These are phyloP conservation scores for Anastrepha ludens DNA, from an alignment of 1,140 invertebrate species.

Conservation along the genomic window DNA sequence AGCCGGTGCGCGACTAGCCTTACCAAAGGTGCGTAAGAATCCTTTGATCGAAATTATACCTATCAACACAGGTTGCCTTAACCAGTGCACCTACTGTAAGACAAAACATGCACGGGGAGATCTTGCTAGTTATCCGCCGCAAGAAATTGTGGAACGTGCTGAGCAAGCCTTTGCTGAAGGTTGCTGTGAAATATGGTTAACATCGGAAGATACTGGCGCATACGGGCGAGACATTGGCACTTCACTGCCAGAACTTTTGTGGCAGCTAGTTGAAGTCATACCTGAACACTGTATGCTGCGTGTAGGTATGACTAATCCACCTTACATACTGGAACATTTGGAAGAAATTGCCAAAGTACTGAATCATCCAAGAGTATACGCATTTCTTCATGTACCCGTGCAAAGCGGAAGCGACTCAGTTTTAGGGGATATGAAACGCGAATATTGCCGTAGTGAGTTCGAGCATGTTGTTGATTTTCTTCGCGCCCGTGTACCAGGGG, in stretches of 20 bases:
- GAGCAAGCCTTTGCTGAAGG: constrained; percentile 93
- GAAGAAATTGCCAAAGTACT: constrained; percentile 94
- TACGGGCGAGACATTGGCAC: constrained; percentile 96
- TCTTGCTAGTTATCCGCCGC: constrained; percentile 92
- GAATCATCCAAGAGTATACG: constrained; percentile 91
- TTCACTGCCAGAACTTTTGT: constrained; percentile 89
- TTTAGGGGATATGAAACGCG: constrained; percentile 95
- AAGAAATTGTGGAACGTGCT: constrained; percentile 87
- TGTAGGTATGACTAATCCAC: constrained; percentile 98
- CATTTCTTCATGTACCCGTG: constrained; percentile 97
- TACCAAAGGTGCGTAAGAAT: constrained; percentile 97
- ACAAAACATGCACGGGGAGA: constrained; percentile 98
- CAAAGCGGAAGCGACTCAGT: constrained; percentile 97
- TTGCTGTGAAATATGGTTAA: constrained; percentile 98
- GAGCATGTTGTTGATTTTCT: constrained; percentile 92
- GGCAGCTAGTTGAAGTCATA: constrained; percentile 90
- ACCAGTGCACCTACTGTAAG: constrained; percentile 99
- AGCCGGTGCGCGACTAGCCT: constrained; percentile 88
- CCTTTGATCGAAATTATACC: constrained; percentile 98
- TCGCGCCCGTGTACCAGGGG: constrained; percentile 80
- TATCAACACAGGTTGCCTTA: constrained; percentile 97
- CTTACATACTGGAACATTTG: constrained; percentile 96
- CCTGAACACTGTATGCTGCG: constrained; percentile 92
- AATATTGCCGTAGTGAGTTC: constrained; percentile 93
- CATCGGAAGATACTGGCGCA: constrained; percentile 98